Evolutionary conservation across 2,797 vertebrate species (phyloP).

Genomic region (Acanthurus tractus): DNA sequence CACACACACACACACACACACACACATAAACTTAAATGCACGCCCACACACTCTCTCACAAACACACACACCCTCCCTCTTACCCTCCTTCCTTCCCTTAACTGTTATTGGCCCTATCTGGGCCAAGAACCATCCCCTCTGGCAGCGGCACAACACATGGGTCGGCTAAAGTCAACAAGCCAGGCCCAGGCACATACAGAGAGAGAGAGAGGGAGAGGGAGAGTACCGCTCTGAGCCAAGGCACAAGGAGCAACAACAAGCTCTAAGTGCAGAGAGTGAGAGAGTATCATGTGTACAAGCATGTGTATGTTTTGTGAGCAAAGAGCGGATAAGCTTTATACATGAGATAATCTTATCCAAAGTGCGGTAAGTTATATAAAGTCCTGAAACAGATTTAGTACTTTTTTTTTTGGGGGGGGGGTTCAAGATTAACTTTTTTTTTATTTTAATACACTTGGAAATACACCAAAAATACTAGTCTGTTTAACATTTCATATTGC

Average conservation of each 20-base stretch:
- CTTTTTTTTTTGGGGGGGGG: background rate
- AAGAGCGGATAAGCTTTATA: slow-evolving; percentile 10
- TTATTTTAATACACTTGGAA: background rate
- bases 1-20: slow-evolving; percentile 20
- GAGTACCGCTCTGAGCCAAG: slow-evolving; percentile 47
- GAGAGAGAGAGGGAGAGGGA: slow-evolving; percentile 10
- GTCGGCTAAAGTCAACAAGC: slow-evolving; percentile 83
- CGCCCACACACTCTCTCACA: slow-evolving; percentile 28
- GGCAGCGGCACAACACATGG: slow-evolving; percentile 77
- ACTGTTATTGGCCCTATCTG: slow-evolving; percentile 62
- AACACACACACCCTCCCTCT: slow-evolving; percentile 40
- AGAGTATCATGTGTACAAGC: background rate
- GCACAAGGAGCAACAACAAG: slow-evolving; percentile 66
- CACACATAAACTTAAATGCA: slow-evolving; percentile 30
- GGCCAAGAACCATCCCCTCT: slow-evolving; percentile 70
- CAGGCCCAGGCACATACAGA: slow-evolving; percentile 71
- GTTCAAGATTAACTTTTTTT: slow-evolving; percentile 7
- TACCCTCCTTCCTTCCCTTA: slow-evolving; percentile 63
- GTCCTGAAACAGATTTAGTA: background rate
- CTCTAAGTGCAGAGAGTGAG: slow-evolving; percentile 14
- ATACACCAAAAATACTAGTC: background rate
- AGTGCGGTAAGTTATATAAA: background rate
- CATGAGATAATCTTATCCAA: slow-evolving; percentile 1
- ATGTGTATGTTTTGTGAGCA: slow-evolving; percentile 12
- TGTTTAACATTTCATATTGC: no score